These are phyloP conservation scores for Andrena dorsata DNA, from an alignment of 2,888 invertebrate species.

Conservation along the genomic window DNA sequence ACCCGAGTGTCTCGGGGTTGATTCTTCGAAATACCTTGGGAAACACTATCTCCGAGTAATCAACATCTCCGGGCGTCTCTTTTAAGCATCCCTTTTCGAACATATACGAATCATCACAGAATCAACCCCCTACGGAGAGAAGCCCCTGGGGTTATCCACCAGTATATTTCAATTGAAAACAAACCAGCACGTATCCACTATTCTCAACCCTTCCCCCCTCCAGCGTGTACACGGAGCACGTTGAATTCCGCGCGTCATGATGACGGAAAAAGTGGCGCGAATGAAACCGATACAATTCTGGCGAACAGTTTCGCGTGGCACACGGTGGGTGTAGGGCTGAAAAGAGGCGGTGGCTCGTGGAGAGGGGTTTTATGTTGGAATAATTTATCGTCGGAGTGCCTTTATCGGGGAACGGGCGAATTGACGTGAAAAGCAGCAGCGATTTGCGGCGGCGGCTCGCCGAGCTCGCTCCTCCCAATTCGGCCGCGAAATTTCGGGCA, in stretches of 20 bases:
- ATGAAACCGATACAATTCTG: constrained; percentile 45
- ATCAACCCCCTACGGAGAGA: no score
- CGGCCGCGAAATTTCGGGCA: constrained; percentile 63
- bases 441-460: constrained; percentile 69
- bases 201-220: no score
- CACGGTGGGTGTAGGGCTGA: background rate
- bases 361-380: constrained; percentile 65
- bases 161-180: no score
- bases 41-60: no score
- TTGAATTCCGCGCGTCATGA: constrained; percentile 4
- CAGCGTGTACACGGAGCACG: background rate
- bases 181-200: no score
- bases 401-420: constrained; percentile 68
- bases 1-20: background rate
- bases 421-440: constrained; percentile 73
- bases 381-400: constrained; percentile 70
- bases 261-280: background rate
- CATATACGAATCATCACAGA: no score
- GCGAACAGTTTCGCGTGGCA: constrained; percentile 36
- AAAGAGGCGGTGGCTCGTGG: constrained; percentile 41
- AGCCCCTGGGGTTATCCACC: no score
- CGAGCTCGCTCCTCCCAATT: constrained; percentile 59
- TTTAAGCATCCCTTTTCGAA: no score
- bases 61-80: no score
- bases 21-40: background rate